Conservation (phyloP, 2,888 invertebrate species). For the Drosophila kuntzei region DNA sequence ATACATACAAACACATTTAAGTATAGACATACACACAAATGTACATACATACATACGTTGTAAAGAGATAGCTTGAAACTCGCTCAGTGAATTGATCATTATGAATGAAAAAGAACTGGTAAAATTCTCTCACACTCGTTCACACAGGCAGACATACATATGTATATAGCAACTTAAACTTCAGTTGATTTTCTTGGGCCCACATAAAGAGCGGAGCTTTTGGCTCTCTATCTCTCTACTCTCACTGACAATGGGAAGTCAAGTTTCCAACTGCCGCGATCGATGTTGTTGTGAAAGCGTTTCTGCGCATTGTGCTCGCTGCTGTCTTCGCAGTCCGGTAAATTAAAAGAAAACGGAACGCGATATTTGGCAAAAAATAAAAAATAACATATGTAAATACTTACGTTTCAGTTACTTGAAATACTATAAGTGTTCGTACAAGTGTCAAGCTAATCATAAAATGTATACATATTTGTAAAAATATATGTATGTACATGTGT, state of each 20-base stretch:
- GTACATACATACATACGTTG: constrained; percentile 5
- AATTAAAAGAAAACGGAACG: constrained; percentile 50
- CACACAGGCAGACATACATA: neutral
- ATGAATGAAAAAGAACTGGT: constrained; percentile 62
- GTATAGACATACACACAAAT: neutral
- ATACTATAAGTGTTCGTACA: constrained; percentile 5
- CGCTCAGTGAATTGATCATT: constrained; percentile 32
- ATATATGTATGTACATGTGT: constrained; percentile 12
- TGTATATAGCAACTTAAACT: constrained; percentile 13
- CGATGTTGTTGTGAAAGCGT: constrained; percentile 63
- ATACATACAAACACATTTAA: constrained; percentile 1
- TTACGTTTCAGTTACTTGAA: constrained; percentile 8
- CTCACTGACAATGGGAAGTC: constrained; percentile 51
- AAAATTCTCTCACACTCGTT: constrained; percentile 40
- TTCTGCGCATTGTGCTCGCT: constrained; percentile 47
- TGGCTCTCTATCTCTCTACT: constrained; percentile 29
- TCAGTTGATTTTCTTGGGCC: constrained; percentile 20
- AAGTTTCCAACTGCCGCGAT: constrained; percentile 47
- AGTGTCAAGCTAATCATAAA: constrained; percentile 8
- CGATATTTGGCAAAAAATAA: constrained; percentile 28
- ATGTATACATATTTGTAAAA: constrained; percentile 15
- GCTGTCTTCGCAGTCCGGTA: constrained; percentile 37
- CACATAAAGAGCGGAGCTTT: constrained; percentile 37
- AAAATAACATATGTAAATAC: constrained; percentile 3
- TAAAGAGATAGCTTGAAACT: constrained; percentile 18